Evolutionary conservation across 1,140 invertebrate species (phyloP), one percentile per base, ranked within the genome.

Genomic region (Drosophila insularis): DNA sequence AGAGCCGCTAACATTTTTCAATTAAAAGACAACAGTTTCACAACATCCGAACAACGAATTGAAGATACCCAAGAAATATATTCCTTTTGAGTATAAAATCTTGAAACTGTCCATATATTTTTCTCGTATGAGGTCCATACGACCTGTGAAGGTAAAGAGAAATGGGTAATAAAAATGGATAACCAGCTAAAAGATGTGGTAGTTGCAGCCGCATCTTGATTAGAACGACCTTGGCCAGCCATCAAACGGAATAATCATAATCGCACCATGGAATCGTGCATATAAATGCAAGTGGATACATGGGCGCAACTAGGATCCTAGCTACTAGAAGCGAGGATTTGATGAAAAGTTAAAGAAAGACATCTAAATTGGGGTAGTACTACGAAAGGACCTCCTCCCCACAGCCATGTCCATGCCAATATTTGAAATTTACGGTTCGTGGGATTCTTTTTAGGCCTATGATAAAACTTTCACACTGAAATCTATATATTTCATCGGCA

Each of bases 1-100:
- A 87, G 71, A 79, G 82, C 82, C 84, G 82, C 84, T 87, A 86
- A 87, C 84, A 89, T 89, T 86, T 86, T 86, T 86, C 82, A 86
- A 86, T 86, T 86, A 86, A 86, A 86, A 86, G 63, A 60, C 81
- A 69, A 67, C 74, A 50, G 40, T 39, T 40, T 50, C 43, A 14
- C 31, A 46, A 54, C 74, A 37, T 6, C 17, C 8, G 35, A 32
- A 62, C 53, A 32, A 65, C 81, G 81, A 85, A 71, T 67, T 6
- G 11, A 13, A 7, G 32, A 63, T 85, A 75, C 82, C 80, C 55
- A 17, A 14, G 13, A 55, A 37, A 13, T 6, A 31, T n/a, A 5
- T 4, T 27, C 2, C 19, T 23, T n/a, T 53, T 53, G 40, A 17
- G 17, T 43, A 43, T 1, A 13, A 43, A 17, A 17, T 17, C 8